Evolutionary conservation across 1,140 invertebrate species (phyloP), one percentile per base, ranked within the genome.

Genomic region (Drosophila setifemur): DNA sequence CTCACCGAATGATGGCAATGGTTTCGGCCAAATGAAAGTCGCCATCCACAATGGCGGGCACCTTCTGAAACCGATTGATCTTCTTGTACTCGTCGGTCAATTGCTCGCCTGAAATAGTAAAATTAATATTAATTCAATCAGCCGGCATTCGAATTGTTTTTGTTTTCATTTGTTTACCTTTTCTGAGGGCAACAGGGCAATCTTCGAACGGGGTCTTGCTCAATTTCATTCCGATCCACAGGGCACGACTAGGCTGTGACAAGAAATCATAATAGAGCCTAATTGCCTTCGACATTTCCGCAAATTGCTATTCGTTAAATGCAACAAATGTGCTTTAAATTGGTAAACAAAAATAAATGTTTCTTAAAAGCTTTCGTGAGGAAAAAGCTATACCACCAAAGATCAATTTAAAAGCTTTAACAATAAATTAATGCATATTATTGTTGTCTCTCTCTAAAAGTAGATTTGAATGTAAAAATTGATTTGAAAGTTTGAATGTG

Each of bases 1-100:
- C 52, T 43, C 33, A 90, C 87, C 90, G 42, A 94, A 74, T 81
- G 94, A 96, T 73, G 92, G 92, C 81, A 37, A 37, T 37, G 14
- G 33, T 97, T 92, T 97, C 96, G 19, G 92, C 92, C 9, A 97
- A 88, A 58, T 93, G 91, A 88, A 96, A 96, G 50, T 94, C 94
- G 90, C 95, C 93, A 79, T 97, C 93, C 60, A 95, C 93, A 6
- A 94, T 93, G 2, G 83, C 82, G 12, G 96, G 96, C 11, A 97
- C 94, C 91, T 93, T 94, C 82, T 94, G 91, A 73, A 97, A 94
- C 28, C 94, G 93, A 90, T 96, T 96, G 4, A 97, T 93, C 39
- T 93, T 91, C 48, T 91, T 91, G 91, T 92, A 97, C 72, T 96
- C 94, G n/a, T 94, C 91, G 7, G 91, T 91, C 23, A 93, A 92